Conservation (phyloP, 2,113 vertebrate genomes). For the Austrofundulus limnaeus region DNA sequence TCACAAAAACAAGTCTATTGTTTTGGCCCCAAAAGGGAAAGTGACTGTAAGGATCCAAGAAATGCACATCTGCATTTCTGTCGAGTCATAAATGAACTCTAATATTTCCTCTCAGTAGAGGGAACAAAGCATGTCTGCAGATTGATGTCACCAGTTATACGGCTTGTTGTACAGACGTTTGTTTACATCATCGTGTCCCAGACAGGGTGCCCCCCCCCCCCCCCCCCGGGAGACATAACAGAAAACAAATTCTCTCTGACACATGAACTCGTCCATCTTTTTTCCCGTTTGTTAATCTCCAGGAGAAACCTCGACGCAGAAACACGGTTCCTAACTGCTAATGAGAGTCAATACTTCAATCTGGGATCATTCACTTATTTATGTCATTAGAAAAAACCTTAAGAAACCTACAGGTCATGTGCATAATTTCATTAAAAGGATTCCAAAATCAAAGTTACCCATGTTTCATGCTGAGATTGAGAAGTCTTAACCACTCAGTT, state of each 20-base stretch:
- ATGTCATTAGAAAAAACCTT: too few species aligned
- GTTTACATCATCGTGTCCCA: slow-evolving; percentile 44
- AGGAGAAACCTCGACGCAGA: slow-evolving; percentile 17
- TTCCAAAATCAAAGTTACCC: too few species aligned
- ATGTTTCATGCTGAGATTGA: too few species aligned
- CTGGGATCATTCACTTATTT: too few species aligned
- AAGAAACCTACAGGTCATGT: too few species aligned
- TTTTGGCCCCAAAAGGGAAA: too few species aligned
- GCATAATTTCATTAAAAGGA: too few species aligned
- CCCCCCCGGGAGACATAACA: slow-evolving; percentile 31
- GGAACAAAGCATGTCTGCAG: slow-evolving; percentile 14
- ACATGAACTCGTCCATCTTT: slow-evolving; percentile 31
- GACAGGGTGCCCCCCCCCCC: slow-evolving; percentile 51
- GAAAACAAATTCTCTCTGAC: slow-evolving; percentile 53
- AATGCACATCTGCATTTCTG: neutral
- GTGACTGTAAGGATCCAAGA: too few species aligned
- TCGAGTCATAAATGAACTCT: neutral
- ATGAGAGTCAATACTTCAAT: slow-evolving; percentile 71
- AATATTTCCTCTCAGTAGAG: slow-evolving; percentile 1
- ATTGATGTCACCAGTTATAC: slow-evolving; percentile 31
- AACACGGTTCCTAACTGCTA: slow-evolving; percentile 50
- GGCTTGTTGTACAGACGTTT: slow-evolving; percentile 27
- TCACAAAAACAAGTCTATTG: too few species aligned
- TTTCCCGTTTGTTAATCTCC: slow-evolving; percentile 22
- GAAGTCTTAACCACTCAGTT: too few species aligned